A percentile compares a stretch with the other conserved stretches of the same genome.
Evolutionary conservation across 2,113 vertebrate genomes (phyloP).

Genomic region (Callaeas wilsoni): DNA sequence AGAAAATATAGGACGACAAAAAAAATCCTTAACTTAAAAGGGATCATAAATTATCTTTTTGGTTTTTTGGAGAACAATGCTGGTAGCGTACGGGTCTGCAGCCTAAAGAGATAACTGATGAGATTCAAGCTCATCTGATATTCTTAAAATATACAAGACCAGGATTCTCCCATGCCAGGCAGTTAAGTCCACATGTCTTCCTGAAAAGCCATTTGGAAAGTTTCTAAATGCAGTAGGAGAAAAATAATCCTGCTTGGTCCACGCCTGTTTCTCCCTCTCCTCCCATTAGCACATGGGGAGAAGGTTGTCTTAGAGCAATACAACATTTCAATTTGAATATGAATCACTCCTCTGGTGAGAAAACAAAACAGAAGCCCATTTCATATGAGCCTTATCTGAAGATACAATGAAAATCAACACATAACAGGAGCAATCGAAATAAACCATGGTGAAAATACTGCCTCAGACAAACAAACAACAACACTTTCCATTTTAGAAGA

Average conservation of each 20-base stretch:
- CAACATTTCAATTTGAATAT: slow-evolving; percentile 2
- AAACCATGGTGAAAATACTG: background rate
- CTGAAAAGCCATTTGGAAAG: slow-evolving; percentile 37
- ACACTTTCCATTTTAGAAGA: background rate
- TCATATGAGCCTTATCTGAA: background rate
- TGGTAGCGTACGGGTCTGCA: background rate
- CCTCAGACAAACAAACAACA: background rate
- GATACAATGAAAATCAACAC: background rate
- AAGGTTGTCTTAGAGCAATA: slow-evolving; percentile 13
- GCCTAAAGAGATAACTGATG: background rate
- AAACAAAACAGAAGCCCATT: slow-evolving; percentile 23
- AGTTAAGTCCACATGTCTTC: background rate
- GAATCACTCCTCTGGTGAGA: slow-evolving; percentile 45
- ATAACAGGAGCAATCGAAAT: background rate
- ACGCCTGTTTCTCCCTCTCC: background rate
- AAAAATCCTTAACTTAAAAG: background rate
- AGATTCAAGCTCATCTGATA: background rate
- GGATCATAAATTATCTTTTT: background rate
- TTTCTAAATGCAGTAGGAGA: slow-evolving; percentile 12
- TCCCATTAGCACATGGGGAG: background rate
- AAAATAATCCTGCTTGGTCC: background rate
- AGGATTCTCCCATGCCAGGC: background rate
- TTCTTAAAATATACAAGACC: background rate
- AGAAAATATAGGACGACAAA: background rate
- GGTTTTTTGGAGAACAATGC: background rate